Conservation (phyloP, 2,888 invertebrate genomes). For the Daptonema setosum region DNA sequence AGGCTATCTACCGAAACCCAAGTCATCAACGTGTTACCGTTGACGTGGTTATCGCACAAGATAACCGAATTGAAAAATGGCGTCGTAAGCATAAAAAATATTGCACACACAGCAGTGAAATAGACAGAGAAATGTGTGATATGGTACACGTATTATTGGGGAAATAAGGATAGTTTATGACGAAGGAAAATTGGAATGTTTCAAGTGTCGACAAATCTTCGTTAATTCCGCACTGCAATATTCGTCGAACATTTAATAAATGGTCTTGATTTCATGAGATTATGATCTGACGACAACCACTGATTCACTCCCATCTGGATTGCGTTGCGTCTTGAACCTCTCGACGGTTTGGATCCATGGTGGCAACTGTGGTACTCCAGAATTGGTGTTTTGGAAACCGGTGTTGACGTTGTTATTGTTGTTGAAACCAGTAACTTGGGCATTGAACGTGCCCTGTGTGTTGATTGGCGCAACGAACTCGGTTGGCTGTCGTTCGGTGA, state of each 20-base stretch:
- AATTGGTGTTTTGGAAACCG: background rate
- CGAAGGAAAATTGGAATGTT: too few relatives aligned
- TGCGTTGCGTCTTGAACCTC: background rate
- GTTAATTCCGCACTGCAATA: background rate
- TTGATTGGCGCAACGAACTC: background rate
- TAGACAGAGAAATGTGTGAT: too few relatives aligned
- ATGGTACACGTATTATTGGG: too few relatives aligned
- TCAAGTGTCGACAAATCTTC: background rate
- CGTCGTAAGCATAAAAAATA: too few relatives aligned
- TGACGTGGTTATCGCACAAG: too few relatives aligned
- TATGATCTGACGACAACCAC: background rate
- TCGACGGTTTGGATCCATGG: background rate
- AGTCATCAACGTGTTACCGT: too few relatives aligned
- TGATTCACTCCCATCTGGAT: background rate
- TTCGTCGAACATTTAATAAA: background rate
- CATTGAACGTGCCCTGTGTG: background rate
- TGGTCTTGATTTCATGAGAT: slow-evolving; percentile 9
- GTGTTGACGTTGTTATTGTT: background rate
- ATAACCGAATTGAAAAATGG: too few relatives aligned
- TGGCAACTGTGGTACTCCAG: background rate
- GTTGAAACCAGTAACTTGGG: background rate
- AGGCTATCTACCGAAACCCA: too few relatives aligned
- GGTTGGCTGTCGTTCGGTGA: too few relatives aligned
- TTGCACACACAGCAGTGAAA: too few relatives aligned
- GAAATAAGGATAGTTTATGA: too few relatives aligned